Base-by-base conservation (phyloP, 2,113 vertebrate genomes). In the Callaeas wilsoni region DNA sequence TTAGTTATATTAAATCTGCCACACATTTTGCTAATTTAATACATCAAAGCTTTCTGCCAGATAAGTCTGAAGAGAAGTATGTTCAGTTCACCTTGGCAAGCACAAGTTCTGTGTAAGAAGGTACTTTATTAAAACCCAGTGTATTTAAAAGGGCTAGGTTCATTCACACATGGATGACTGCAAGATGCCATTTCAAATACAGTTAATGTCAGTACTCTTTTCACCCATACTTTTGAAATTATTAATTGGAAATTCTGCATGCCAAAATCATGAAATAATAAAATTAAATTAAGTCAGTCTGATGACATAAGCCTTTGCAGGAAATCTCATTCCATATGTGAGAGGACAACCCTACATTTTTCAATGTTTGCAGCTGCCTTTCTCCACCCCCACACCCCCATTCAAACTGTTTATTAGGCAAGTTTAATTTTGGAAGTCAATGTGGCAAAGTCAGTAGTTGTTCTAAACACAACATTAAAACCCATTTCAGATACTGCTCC, bases 181-280 rank as follows among this genome's bases (percentile, higher is more conserved):
- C 67, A 89, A 84, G 78, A 97, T 92, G 89, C 67, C 88, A 92
- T 95, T 97, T 97, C 96, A 96, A 96, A 96, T 90, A 93, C 7
- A 63, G 73, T 96, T 97, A 75, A 90, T 69, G 87, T 95, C 90
- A 94, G 53, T 79, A 65, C 27, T 93, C 80, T 91, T 92, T 79
- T 91, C 62, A 94, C 56, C 91, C 96, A 94, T 93, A 49, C 85
- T 97, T 97, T 96, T 97, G 82, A 79, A 96, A 97, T 97, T 97
- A 98, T 97, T 98, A 98, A 97, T 97, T 98, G 89, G 80, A 96
- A 97, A 97, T 97, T 93, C 96, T 95, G 96, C 94, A 97, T 97
- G 96, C 96, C 96, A 89, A 94, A 97, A 97, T 97, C 91, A 96
- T 97, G 96, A 98, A 97, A 96, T 93, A 96, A 96, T 96, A 89